These are phyloP conservation scores for Apamea crenata DNA, from an alignment of 2,888 invertebrate species.

Conservation along the genomic window DNA sequence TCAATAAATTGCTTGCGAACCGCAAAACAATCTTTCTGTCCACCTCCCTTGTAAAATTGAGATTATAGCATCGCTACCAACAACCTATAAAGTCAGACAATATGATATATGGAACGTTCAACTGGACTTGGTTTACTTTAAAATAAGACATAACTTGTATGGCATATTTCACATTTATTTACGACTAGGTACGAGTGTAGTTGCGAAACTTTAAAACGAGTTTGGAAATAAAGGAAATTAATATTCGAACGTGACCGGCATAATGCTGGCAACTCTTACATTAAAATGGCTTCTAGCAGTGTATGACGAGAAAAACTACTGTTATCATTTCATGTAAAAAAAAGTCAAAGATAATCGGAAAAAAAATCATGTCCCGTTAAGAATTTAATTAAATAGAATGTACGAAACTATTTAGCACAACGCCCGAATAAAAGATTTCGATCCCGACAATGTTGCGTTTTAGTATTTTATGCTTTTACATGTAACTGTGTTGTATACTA, in stretches of 20 bases:
- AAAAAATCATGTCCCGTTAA: conserved; percentile 22
- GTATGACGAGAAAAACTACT: conserved; percentile 26
- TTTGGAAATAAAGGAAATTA: conserved; percentile 59
- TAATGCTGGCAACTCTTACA: conserved; percentile 8
- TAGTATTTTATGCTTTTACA: conserved; percentile 32
- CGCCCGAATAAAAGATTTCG: conserved; percentile 49
- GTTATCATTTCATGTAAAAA: conserved; percentile 39
- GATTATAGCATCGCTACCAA: conserved; percentile 35
- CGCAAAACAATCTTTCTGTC: conserved; percentile 2
- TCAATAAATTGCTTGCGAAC: conserved; percentile 24
- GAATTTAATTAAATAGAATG: conserved; percentile 61
- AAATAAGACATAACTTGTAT: conserved; percentile 37
- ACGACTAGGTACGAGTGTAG: conserved; percentile 26
- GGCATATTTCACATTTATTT: conserved; percentile 54
- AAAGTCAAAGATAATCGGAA: conserved; percentile 27
- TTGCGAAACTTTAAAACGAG: conserved; percentile 43
- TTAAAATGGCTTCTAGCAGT: conserved; percentile 27
- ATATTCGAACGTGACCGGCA: conserved; percentile 44
- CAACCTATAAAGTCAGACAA: conserved; percentile 41
- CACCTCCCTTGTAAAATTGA: conserved; percentile 2
- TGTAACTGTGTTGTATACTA: conserved; percentile 27
- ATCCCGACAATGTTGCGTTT: conserved; percentile 31
- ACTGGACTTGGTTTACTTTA: conserved; percentile 37
- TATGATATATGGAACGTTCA: conserved; percentile 41
- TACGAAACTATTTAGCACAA: conserved; percentile 47